phyloP scores from a whole-genome alignment of 2,113 vertebrate species.

The Galemys pyrenaicus region DNA sequence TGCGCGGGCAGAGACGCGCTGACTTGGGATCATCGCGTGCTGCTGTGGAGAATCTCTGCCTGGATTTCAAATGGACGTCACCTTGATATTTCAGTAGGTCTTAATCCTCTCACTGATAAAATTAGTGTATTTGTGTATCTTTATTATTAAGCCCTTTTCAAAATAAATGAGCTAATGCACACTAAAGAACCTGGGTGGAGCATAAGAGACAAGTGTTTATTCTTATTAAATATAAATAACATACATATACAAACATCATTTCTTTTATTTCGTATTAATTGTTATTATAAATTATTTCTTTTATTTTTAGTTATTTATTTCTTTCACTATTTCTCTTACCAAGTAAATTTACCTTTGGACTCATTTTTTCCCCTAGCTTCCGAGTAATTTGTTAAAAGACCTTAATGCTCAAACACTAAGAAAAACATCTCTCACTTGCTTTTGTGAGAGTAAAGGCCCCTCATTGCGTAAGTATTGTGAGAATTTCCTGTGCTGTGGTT shows the following conservation, averaged over 20 bases:
- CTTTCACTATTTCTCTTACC: neutral
- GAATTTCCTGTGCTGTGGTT: slow-evolving; percentile 66
- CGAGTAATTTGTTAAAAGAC: neutral
- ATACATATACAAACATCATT: too few species aligned
- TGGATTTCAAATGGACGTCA: neutral
- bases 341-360: neutral
- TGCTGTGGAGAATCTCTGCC: neutral
- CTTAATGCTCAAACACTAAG: neutral
- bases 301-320: too few species aligned
- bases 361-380: neutral
- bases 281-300: too few species aligned
- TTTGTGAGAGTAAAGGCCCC: neutral
- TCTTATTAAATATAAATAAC: neutral
- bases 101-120: neutral
- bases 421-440: neutral
- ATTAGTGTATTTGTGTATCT: neutral
- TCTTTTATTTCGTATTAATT: too few species aligned
- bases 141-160: neutral
- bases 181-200: neutral
- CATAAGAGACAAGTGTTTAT: neutral
- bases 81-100: neutral
- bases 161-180: neutral
- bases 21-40: neutral
- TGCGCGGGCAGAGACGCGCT: neutral
- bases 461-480: neutral